A percentile compares a stretch with the other conserved stretches of the same genome.
Evolutionary conservation across 2,797 vertebrate species (phyloP).

Genomic region (Pipistrellus kuhlii): DNA sequence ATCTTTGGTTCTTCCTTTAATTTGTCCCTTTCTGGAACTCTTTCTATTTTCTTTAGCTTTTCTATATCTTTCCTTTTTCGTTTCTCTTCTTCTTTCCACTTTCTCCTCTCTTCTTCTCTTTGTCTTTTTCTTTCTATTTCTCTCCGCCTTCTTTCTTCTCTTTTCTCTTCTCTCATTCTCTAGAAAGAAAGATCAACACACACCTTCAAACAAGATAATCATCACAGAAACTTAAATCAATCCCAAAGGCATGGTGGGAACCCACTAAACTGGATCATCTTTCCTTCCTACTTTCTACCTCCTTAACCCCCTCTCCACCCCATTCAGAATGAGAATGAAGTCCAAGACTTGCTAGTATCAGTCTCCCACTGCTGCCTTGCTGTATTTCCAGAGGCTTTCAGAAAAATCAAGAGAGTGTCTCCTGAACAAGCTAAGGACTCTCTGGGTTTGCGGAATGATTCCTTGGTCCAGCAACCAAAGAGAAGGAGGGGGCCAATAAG

Average conservation of each 20-base stretch:
- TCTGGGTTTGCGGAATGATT: constrained; percentile 54
- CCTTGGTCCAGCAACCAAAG: constrained; percentile 6
- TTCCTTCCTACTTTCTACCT: constrained; percentile 54
- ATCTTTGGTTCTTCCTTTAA: constrained; percentile 98
- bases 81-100: constrained; percentile 98
- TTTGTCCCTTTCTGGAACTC: constrained; percentile 92
- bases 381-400: constrained; percentile 1
- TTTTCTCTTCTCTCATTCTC: constrained; percentile 98
- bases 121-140: constrained; percentile 97
- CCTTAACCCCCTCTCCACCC: neutral
- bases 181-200: constrained; percentile 79
- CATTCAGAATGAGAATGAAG: constrained; percentile 31
- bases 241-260: constrained; percentile 5
- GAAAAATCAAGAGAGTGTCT: constrained; percentile 4
- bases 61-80: constrained; percentile 97
- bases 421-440: constrained; percentile 25
- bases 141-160: constrained; percentile 95
- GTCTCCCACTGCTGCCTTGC: neutral
- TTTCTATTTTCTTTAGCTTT: constrained; percentile 94
- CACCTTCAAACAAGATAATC: constrained; percentile 43
- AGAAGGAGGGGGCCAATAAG: neutral
- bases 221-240: constrained; percentile 14
- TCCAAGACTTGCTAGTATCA: neutral
- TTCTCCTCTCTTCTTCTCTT: constrained; percentile 97
- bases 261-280: constrained; percentile 7